Conservation (phyloP, 2,113 vertebrate species). For the Mus pahari region DNA sequence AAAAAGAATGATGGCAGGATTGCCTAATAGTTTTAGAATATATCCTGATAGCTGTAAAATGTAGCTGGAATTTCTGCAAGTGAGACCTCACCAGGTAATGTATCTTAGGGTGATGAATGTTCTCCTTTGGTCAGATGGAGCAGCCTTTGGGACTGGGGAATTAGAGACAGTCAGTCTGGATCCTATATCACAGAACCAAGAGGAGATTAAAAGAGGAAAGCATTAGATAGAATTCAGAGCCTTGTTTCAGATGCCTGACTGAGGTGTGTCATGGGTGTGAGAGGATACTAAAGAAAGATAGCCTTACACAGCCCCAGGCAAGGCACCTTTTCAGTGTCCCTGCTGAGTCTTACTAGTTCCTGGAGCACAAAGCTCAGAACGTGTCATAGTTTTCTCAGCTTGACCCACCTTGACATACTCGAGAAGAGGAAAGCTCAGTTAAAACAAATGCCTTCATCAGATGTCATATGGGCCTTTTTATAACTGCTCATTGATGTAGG, state of each 20-base stretch:
- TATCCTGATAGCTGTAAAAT: not conserved
- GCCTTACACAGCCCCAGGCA: not conserved
- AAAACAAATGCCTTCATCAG: not conserved
- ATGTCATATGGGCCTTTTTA: not conserved
- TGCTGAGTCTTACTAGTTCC: not conserved
- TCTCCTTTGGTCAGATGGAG: not conserved
- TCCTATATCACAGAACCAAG: no score
- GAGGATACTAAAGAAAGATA: not conserved
- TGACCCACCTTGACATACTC: not conserved
- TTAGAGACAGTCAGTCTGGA: not conserved
- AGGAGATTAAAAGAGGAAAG: not conserved
- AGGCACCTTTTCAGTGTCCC: no score
- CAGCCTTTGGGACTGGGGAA: no score
- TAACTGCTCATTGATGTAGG: not conserved
- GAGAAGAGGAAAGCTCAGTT: not conserved
- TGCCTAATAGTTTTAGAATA: not conserved
- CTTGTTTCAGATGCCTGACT: no score
- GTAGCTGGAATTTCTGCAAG: not conserved
- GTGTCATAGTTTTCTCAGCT: not conserved
- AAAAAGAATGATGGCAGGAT: not conserved
- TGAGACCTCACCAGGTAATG: not conserved
- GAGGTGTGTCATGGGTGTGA: not conserved
- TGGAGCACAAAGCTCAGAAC: not conserved
- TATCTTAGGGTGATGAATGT: not conserved
- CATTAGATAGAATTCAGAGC: not conserved